Percentiles rank a stretch among this genome's conserved stretches.
phyloP scores from a whole-genome alignment of 2,888 invertebrate genomes.

The Stegana nigrithorax region DNA sequence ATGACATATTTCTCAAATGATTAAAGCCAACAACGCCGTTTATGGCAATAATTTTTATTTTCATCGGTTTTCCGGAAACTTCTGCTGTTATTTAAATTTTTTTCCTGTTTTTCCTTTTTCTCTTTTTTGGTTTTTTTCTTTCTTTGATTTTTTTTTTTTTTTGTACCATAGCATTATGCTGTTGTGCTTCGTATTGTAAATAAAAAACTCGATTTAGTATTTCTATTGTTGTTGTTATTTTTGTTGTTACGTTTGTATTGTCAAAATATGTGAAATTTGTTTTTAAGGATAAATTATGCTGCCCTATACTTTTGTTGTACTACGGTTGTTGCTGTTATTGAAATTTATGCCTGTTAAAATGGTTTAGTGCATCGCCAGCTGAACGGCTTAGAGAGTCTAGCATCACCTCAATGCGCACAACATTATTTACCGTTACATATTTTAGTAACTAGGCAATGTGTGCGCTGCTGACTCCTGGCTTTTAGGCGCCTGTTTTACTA shows the following conservation, averaged over 20 bases:
- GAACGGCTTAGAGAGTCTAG: not conserved
- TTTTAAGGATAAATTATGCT: not conserved
- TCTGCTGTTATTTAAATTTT: not conserved
- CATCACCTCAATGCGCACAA: too few relatives aligned
- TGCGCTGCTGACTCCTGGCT: not conserved
- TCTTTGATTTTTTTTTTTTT: too few relatives aligned
- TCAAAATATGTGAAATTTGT: not conserved
- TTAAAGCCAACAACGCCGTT: constrained; percentile 12
- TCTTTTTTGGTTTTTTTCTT: not conserved
- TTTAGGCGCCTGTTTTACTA: too few relatives aligned
- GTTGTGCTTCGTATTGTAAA: too few relatives aligned
- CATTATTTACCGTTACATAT: too few relatives aligned
- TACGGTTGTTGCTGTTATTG: too few relatives aligned
- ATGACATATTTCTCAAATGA: constrained; percentile 18
- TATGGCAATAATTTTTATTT: constrained; percentile 7
- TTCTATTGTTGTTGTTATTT: not conserved
- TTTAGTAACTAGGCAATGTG: not conserved
- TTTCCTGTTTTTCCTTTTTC: not conserved
- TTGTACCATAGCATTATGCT: too few relatives aligned
- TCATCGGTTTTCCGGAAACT: too few relatives aligned
- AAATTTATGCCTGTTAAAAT: constrained; percentile 13
- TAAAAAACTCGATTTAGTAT: not conserved
- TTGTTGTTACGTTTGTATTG: not conserved
- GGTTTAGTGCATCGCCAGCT: not conserved
- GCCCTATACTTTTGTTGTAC: too few relatives aligned